Evolutionary conservation across 2,113 vertebrate species (phyloP).

Genomic region (Kryptolebias marmoratus): DNA sequence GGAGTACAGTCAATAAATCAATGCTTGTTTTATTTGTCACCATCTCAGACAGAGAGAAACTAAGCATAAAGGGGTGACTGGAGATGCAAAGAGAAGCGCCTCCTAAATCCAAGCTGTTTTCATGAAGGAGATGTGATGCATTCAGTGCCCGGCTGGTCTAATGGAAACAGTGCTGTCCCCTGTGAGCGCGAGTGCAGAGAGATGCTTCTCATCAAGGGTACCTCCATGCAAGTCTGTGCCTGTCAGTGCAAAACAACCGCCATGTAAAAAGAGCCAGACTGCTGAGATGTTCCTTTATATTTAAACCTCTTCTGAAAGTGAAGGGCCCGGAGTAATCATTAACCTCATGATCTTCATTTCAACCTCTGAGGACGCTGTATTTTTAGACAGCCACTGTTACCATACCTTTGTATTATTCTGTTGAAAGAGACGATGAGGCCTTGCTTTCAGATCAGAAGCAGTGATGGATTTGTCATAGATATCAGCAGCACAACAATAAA

Average conservation of each 20-base stretch:
- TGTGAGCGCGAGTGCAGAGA: constrained; percentile 59
- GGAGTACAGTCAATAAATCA: constrained; percentile 20
- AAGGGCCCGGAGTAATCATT: constrained; percentile 12
- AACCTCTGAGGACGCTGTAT: constrained; percentile 9
- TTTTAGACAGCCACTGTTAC: constrained; percentile 19
- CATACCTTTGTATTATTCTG: constrained; percentile 19
- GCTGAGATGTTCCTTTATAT: constrained; percentile 43
- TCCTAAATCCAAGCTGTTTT: constrained; percentile 26
- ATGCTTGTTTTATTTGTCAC: constrained; percentile 53
- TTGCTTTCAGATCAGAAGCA: background rate
- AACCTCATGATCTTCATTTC: background rate
- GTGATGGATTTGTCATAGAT: background rate
- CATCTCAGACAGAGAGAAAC: constrained; percentile 23
- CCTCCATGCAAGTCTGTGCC: constrained; percentile 62
- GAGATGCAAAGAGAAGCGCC: constrained; percentile 14
- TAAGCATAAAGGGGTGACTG: constrained; percentile 1
- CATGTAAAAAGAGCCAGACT: constrained; percentile 40
- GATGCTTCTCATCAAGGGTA: constrained; percentile 54
- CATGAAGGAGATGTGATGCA: constrained; percentile 43
- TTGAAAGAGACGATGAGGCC: background rate
- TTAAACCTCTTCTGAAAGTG: constrained; percentile 29
- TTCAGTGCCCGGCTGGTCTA: constrained; percentile 56
- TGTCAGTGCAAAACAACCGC: constrained; percentile 60
- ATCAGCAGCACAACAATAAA: background rate
- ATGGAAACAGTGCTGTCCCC: constrained; percentile 71